Evolutionary conservation across 2,888 invertebrate species (phyloP).

Genomic region (Leptopterna dolabrata): DNA sequence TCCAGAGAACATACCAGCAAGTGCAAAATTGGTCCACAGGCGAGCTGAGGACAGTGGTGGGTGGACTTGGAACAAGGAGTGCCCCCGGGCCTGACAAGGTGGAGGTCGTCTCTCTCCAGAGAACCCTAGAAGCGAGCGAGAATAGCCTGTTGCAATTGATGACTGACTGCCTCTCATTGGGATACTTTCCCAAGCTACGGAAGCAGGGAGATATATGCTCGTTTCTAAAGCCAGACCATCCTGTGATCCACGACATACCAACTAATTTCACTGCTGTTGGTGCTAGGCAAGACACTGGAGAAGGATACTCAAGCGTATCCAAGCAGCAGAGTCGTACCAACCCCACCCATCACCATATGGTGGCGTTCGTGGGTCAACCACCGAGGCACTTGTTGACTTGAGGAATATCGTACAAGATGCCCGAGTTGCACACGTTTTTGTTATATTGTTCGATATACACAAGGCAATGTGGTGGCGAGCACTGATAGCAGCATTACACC

Average conservation of each 20-base stretch:
- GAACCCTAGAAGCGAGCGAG: not conserved
- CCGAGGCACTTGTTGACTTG: not conserved
- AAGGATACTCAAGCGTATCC: not conserved
- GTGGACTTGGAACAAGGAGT: not conserved
- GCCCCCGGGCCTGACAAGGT: not conserved
- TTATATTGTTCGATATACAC: conserved; percentile 13
- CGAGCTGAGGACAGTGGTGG: not conserved
- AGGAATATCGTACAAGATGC: not conserved
- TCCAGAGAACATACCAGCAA: no score
- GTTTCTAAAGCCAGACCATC: not conserved
- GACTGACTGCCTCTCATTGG: not conserved
- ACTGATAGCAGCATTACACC: not conserved
- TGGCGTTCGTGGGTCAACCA: not conserved
- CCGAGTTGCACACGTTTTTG: not conserved
- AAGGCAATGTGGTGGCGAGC: conserved; percentile 46
- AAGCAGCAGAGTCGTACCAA: not conserved
- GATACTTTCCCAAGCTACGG: not conserved
- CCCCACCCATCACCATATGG: conserved; percentile 17
- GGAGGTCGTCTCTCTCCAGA: not conserved
- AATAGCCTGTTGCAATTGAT: not conserved
- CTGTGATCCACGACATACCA: not conserved
- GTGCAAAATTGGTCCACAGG: not conserved
- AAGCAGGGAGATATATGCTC: not conserved
- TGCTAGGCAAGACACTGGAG: not conserved
- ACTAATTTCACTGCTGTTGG: not conserved